Base-by-base conservation (phyloP, 2,888 invertebrate genomes). In the Tyria jacobaeae region DNA sequence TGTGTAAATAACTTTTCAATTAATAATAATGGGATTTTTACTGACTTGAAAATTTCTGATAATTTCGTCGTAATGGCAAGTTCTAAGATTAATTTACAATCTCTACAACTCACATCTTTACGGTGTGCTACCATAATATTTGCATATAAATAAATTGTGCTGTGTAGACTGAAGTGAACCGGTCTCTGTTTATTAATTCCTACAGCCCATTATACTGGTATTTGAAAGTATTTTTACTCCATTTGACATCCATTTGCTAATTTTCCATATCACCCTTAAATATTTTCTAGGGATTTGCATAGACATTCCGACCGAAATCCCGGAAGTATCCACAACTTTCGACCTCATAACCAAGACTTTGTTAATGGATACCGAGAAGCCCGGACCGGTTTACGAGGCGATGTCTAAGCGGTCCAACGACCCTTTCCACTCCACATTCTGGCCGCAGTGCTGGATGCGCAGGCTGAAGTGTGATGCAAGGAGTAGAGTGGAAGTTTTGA, bases 91-190 rank as follows among this genome's bases (percentile, higher is more conserved):
- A n/a, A n/a, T n/a, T n/a, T n/a, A n/a, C n/a, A n/a, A n/a, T n/a
- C n/a, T n/a, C n/a, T n/a, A n/a, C n/a, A n/a, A n/a, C n/a, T n/a
- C 7, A 17, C 3, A 31, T 17, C 17, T 27, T 50, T 50, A 9
- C 10, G 31, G n/a, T 39, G 39, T 27, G 10, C 31, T 50, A 31
- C 10, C n/a, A 10, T 17, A 17, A 17, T 17, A 31, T 50, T 50
- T 50, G n/a, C 50, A 50, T 50, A 50, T 34, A 27, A 34, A 50
- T 50, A n/a, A 50, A 71, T 76, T n/a, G 62, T 75, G 69, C 74
- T 70, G 68, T 49, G 35, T 64, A 60, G 57, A 24, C 53, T 39
- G 31, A 17, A 17, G 31, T 50, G 17, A 17, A 50, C 17, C 31
- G 31, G 50, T 50, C 17, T n/a, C n/a, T n/a, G n/a, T n/a, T n/a